Evolutionary conservation across 1,140 invertebrate species (phyloP).

Genomic region (Sminthurides bifidus): DNA sequence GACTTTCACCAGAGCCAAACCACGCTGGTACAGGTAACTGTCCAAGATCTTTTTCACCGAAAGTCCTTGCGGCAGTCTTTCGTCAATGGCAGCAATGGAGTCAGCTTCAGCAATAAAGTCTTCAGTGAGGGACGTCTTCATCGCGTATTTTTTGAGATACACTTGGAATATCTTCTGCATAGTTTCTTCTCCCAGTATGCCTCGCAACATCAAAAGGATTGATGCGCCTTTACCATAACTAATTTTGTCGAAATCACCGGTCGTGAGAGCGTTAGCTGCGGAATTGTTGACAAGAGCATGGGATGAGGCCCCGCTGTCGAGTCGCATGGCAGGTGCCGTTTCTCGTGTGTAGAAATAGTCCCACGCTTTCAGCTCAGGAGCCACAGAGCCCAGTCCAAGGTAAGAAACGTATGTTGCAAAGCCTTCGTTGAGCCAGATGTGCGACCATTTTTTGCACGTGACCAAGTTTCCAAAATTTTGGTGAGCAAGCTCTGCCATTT

Average conservation of each 20-base stretch:
- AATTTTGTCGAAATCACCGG: conserved; percentile 13
- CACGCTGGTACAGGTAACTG: conserved; percentile 69
- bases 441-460: conserved; percentile 5
- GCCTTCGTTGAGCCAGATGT: conserved; percentile 17
- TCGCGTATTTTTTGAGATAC: conserved; percentile 40
- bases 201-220: conserved; percentile 67
- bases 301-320: not conserved
- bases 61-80: conserved; percentile 45
- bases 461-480: not conserved
- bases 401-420: conserved; percentile 14
- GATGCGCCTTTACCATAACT: conserved; percentile 45
- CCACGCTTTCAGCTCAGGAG: conserved; percentile 9
- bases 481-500: conserved; percentile 8
- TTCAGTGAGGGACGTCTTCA: conserved; percentile 41
- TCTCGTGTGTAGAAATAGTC: not conserved
- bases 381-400: not conserved
- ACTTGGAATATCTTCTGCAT: conserved; percentile 54
- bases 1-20: conserved; percentile 54
- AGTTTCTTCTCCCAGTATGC: conserved; percentile 53
- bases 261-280: conserved; percentile 32
- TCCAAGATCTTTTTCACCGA: conserved; percentile 68
- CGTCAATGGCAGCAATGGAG: conserved; percentile 28
- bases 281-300: conserved; percentile 7
- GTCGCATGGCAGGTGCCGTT: not conserved
- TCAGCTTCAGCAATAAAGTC: conserved; percentile 52